Base-by-base conservation (phyloP, 2,797 vertebrate genomes). In the Crocodylus rhombifer region DNA sequence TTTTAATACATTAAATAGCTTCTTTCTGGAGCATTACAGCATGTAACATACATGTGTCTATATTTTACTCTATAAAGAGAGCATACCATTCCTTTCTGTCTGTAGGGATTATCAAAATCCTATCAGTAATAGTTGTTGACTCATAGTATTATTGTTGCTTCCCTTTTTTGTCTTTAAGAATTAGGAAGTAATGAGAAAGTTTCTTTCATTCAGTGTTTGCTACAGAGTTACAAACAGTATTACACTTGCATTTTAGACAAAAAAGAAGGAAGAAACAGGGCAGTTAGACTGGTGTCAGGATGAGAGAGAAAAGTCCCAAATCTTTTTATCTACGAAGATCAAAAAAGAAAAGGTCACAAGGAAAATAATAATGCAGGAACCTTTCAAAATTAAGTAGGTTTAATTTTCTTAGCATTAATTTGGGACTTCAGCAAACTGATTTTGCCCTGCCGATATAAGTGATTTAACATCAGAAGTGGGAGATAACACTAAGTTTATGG, bases 381-480 rank as follows among this genome's bases (percentile, higher is more conserved):
- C 55, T 90, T 89, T 51, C 57, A 94, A 81, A 89, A 82, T 55
- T 33, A 62, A 78, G 74, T 84, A 60, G 74, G 87, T 95, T 95
- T 93, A 82, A 83, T 95, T 95, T 94, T 88, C 33, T 74, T 77
- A 76, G 64, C 25, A 51, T 92, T 93, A 91, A 89, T 71, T 42
- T 79, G n/a, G 77, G 56, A 77, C 60, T 96, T 94, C 30, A 12
- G 91, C 79, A 77, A 93, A 94, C 61, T 73, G 63, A 51, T 75
- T 33, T 55, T 84, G 78, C 33, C 51, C 89, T 94, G 87, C 26
- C 71, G 64, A 82, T 89, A 92, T 36, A 82, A 93, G 56, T 82
- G 83, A 92, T 96, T 90, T 94, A 93, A 55, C 93, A 87, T 92
- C 90, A 95, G 82, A 94, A 92, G 78, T 90, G n/a, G 36, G 87